Base-by-base conservation (phyloP, 2,888 invertebrate genomes). In the Sarcophaga variegata region DNA sequence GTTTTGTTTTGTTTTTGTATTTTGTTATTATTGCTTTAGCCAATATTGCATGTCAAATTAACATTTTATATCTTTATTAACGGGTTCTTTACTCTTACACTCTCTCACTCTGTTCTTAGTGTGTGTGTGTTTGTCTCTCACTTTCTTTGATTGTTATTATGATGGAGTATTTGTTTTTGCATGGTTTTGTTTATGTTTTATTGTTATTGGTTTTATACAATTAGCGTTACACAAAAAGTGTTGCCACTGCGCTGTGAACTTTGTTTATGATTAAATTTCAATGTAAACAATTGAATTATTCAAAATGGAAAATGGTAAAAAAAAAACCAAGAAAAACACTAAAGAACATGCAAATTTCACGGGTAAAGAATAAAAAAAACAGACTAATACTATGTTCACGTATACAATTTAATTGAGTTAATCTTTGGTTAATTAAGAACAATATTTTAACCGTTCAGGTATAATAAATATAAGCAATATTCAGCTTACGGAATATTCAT, bases 41-140 rank as follows among this genome's bases (percentile, higher is more conserved):
- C 2, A 62, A 25, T 63, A 59, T 87, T 84, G 87, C 87, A 88
- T 83, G 85, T 78, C 75, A 79, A 75, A 74, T 74, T 81, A 72
- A 70, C 70, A 62, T 83, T 80, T 37, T 67, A 78, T 63, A 59
- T 67, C 47, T 85, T 45, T 64, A 62, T 54, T 69, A 62, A 62
- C 62, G 80, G 76, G 67, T 62, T 76, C n/a, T 20, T 54, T 49
- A 54, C 10, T 20, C 2, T 6, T 4, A 14, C 3, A 17, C 47
- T 69, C 20, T 62, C 17, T 62, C 2, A 4, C n/a, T 27, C 37
- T 76, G 25, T 47, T 27, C 5, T 80, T 66, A 22, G 45, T 27
- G 17, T 63, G 17, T 54, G 20, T 22, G 22, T 22, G 22, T 22
- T 14, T 49, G 6, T 54, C 59, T 11, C 8, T 49, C 20, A 45